Percentiles rank a stretch among this genome's conserved stretches.
Evolutionary conservation across 2,113 vertebrate genomes (phyloP).

Genomic region (Aldabrachelys gigantea): DNA sequence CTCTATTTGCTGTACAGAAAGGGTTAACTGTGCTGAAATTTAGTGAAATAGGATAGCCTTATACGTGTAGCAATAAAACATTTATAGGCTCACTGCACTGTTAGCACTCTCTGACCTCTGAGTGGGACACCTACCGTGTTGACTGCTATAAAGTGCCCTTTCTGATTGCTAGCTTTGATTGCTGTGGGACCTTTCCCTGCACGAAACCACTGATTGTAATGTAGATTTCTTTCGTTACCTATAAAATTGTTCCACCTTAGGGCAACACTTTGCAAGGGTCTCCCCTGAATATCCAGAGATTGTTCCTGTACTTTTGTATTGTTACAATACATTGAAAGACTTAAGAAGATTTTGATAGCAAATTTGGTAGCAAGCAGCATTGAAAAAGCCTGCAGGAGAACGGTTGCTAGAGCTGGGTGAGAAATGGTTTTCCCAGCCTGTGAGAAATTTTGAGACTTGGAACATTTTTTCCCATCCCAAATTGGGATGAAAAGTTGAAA

Average conservation of each 20-base stretch:
- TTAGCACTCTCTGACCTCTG: not conserved
- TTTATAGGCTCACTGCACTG: not conserved
- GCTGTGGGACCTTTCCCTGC: not conserved
- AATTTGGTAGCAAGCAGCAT: accelerated
- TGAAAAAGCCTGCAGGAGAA: not conserved
- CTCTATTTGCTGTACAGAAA: not conserved
- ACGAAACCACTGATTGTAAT: not conserved
- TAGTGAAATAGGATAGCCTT: not conserved
- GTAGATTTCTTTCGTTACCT: not conserved
- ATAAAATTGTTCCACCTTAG: not conserved
- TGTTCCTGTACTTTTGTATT: accelerated
- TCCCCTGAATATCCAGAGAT: not conserved
- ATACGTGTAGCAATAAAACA: not conserved
- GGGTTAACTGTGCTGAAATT: not conserved
- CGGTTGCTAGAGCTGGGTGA: not conserved
- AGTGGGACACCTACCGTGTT: not conserved
- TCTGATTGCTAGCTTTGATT: not conserved
- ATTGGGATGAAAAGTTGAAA: conserved; percentile 10
- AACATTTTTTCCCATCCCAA: conserved; percentile 13
- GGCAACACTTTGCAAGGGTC: accelerated
- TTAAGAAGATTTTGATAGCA: no score
- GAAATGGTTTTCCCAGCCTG: accelerated
- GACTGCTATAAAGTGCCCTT: not conserved
- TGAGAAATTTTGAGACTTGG: accelerated
- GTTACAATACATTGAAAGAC: not conserved